Base-by-base conservation (phyloP, 2,797 vertebrate genomes). In the Capromys pilorides region DNA sequence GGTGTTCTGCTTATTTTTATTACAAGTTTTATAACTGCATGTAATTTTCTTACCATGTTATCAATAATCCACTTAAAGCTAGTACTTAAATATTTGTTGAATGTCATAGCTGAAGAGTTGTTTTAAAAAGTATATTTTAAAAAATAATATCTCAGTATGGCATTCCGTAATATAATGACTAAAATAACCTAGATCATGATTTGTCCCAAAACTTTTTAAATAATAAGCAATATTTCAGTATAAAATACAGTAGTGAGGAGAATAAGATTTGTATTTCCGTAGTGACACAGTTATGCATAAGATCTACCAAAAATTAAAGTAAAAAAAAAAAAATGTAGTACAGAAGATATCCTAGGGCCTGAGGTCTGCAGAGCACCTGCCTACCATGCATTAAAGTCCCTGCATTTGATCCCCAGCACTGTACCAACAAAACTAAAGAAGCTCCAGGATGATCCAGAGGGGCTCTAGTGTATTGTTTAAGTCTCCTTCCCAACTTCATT, bases 1-100 rank as follows among this genome's bases (percentile, higher is more conserved):
- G 97, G 97, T 94, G 94, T 98, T 98, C 97, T 97, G 97, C 96
- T 98, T 97, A 97, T 98, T 98, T 98, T 98, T 98, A 98, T 98
- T 97, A 96, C 96, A 97, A 85, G 94, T 95, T 97, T 94, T 97
- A 96, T 96, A 96, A 96, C 95, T 97, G 75, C 97, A 94, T 96
- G 94, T 96, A 97, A 85, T 98, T 98, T 98, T 97, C 92, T 96
- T 98, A 95, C 94, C 97, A 81, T 95, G 94, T 97, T 98, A 97
- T 97, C 97, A 97, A 90, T 98, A 98, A 98, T 97, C 97, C 62
- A 86, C 97, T 96, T 97, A 96, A 97, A 95, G 97, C 97, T 97
- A 96, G 90, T 90, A 89, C 97, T 97, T 97, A 97, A 97, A 97
- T 98, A 96, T 97, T 97, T 98, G 96, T 95, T 98, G 92, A 98